Base-by-base conservation (phyloP, 2,113 vertebrate genomes). In the Ceyx margarethae region DNA sequence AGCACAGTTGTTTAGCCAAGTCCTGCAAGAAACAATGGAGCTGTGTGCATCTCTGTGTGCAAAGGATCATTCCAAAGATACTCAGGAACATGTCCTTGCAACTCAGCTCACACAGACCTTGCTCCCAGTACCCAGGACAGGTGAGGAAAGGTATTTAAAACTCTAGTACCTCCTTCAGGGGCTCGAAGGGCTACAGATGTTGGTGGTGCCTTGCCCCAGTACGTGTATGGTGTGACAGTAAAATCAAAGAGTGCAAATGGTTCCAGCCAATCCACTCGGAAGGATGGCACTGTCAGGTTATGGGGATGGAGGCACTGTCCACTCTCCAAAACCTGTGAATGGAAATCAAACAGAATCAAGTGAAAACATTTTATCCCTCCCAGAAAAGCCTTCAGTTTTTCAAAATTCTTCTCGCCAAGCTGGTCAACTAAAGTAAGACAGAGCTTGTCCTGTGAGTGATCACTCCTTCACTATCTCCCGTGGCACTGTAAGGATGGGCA, bases 151-250 rank as follows among this genome's bases (percentile, higher is more conserved):
- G 13, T 31, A 74, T 56, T 60, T 81, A 89, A 90, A 90, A 87
- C 37, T 42, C 31, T 20, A 35, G 23, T 98, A 98, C 98, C 98
- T 98, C 90, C 94, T 96, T 96, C 95, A 72, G 97, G 97, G 42
- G 97, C 95, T 92, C 23, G 82, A 89, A 98, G 95, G 43, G 69
- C 81, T 26, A 96, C 50, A 76, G 93, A 94, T 68, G 97, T 97
- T 64, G 84, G 84, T 75, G 94, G 83, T 45, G 97, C 98, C 67
- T 95, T 98, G 73, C 96, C 97, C 98, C 97, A 98, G 81, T 97
- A 97, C 5, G 98, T 98, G 65, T 97, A 98, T 2, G 98, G 97
- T 75, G 95, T 98, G 45, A 98, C 96, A 2, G 92, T 96, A 90
- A 98, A 94, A 87, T 97, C 96, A 96, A 98, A 98, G 78, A 91